phyloP scores from a whole-genome alignment of 2,888 invertebrate species.

The Nomada lathburiana region DNA sequence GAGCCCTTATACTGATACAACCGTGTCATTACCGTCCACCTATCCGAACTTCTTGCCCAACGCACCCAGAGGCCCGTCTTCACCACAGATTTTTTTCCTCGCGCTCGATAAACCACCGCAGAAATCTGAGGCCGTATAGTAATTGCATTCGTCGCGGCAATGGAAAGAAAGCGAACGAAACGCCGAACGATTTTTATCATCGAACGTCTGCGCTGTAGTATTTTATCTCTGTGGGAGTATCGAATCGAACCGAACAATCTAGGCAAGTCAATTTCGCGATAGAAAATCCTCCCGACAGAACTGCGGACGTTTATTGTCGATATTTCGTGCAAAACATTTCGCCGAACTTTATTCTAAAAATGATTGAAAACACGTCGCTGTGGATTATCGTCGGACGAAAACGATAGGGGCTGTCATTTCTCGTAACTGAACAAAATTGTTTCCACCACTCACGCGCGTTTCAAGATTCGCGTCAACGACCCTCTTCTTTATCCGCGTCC shows the following conservation, averaged over 20 bases:
- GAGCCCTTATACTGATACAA: background rate
- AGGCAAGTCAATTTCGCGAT: too few species aligned
- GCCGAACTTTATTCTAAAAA: too few species aligned
- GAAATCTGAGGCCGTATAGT: background rate
- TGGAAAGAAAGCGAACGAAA: background rate
- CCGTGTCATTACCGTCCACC: too few species aligned
- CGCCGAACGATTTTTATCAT: background rate
- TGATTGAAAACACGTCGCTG: too few species aligned
- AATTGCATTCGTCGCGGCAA: background rate
- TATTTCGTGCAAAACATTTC: too few species aligned
- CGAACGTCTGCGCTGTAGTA: too few species aligned
- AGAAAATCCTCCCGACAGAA: too few species aligned
- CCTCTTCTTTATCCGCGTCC: constrained; percentile 19
- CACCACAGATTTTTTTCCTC: background rate
- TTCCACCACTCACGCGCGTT: constrained; percentile 17
- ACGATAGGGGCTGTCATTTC: background rate
- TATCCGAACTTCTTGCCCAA: background rate
- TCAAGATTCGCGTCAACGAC: constrained; percentile 10
- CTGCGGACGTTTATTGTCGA: too few species aligned
- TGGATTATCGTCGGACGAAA: too few species aligned
- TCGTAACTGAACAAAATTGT: constrained; percentile 16
- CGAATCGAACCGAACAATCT: too few species aligned
- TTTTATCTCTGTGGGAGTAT: too few species aligned
- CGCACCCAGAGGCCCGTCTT: background rate
- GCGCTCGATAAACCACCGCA: background rate